Base-by-base conservation (phyloP, 2,113 vertebrate species). In the Aleadryas rufinucha region DNA sequence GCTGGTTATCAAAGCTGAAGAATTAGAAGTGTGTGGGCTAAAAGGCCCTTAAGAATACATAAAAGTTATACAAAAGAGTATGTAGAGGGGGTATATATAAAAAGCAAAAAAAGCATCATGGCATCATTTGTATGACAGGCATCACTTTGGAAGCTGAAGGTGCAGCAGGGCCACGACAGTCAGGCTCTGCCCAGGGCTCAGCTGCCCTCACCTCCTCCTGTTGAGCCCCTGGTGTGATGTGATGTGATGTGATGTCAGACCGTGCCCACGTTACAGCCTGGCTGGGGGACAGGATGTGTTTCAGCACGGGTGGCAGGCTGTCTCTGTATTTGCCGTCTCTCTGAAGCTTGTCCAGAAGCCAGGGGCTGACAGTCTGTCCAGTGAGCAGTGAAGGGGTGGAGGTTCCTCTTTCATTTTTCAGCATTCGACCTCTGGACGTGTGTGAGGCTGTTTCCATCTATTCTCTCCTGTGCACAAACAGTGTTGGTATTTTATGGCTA, bases 241-340 rank as follows among this genome's bases (percentile, higher is more conserved):
- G 14, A n/a, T n/a, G n/a, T n/a, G n/a, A n/a, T n/a, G n/a, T n/a
- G 39, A 6, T 42, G 27, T 22, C 11, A 11, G 44, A 22, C 50
- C 21, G 23, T 28, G 44, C 33, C 87, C 74, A 10, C 1, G 0
- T 41, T 37, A 7, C 2, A 0, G 11, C 6, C 81, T 85, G 61
- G 41, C 9, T 22, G 16, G 72, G 45, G 35, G 26, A 23, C 33
- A 24, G 42, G 35, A 3, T 37, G 50, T 10, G 7, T 57, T 53
- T n/a, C 64, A 30, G 52, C 5, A 0, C 0, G 2, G 42, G 47
- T 26, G 20, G 11, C 66, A 39, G 35, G 16, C 16, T 57, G 28
- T 11, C 31, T 66, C 56, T 59, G 0, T 16, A 1, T 68, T 74
- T 71, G 31, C 61, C 6, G 1, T 33, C n/a, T 19, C 85, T 89